Evolutionary conservation across 2,888 invertebrate genomes (phyloP).

Genomic region (Pachymerium ferrugineum): DNA sequence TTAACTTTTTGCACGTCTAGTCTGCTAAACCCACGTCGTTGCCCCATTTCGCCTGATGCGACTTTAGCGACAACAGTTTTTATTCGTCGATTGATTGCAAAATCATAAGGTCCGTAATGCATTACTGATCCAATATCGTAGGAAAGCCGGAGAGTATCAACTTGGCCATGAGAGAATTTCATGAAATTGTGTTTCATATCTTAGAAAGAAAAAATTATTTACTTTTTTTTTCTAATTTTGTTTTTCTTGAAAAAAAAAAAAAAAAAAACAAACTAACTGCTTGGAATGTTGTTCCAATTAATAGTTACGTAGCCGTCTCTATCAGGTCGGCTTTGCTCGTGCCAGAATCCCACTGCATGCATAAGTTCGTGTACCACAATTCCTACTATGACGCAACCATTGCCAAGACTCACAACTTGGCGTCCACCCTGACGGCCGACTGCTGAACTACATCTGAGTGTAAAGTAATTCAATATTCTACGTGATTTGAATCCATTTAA

Average conservation of each 20-base stretch:
- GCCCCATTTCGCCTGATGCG: constrained; percentile 41
- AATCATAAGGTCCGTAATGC: constrained; percentile 47
- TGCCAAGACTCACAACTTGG: not conserved
- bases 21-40: constrained; percentile 45
- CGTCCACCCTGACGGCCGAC: not conserved
- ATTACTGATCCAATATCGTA: constrained; percentile 47
- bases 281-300: not conserved
- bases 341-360: constrained; percentile 52
- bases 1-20: constrained; percentile 43
- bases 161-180: constrained; percentile 42
- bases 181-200: constrained; percentile 45
- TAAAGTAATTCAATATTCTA: too few relatives aligned
- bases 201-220: constrained; percentile 35
- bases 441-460: too few relatives aligned
- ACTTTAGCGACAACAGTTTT: constrained; percentile 45
- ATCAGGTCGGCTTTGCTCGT: constrained; percentile 51
- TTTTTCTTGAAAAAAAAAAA: not conserved
- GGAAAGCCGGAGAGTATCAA: constrained; percentile 43
- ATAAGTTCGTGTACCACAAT: constrained; percentile 51
- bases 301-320: constrained; percentile 48
- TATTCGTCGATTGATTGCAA: constrained; percentile 42
- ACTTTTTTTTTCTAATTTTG: not conserved
- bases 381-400: not conserved
- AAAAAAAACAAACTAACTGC: not conserved
- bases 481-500: too few relatives aligned